These are phyloP conservation scores for Medauroidea extradentata DNA, from an alignment of 1,140 invertebrate genomes.

Conservation along the genomic window DNA sequence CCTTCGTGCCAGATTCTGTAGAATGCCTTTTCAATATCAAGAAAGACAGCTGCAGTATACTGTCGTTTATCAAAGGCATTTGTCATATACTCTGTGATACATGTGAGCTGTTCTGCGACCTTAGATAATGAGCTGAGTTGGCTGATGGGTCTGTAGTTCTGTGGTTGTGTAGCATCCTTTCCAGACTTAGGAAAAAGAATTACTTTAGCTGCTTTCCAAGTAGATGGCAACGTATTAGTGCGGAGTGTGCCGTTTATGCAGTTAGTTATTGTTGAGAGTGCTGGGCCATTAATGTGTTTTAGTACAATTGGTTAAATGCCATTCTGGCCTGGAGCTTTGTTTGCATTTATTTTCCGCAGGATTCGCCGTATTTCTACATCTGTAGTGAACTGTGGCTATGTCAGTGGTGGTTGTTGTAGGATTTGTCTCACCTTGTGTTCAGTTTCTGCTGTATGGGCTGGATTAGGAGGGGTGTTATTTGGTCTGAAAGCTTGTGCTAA, in stretches of 20 bases:
- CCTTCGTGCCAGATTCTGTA: slow-evolving; percentile 35
- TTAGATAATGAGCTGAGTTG: slow-evolving; percentile 1
- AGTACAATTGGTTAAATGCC: slow-evolving; percentile 5
- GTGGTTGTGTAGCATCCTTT: neutral
- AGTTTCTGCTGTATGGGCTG: no score
- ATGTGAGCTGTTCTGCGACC: slow-evolving; percentile 13
- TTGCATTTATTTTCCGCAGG: neutral
- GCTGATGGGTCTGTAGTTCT: slow-evolving; percentile 13
- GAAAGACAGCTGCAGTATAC: slow-evolving; percentile 29
- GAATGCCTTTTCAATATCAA: slow-evolving; percentile 37
- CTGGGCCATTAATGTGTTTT: neutral
- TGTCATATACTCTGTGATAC: slow-evolving; percentile 21
- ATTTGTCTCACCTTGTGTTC: no score
- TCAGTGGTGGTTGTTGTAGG: no score
- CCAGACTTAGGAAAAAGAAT: slow-evolving; percentile 12
- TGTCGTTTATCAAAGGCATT: slow-evolving; percentile 27
- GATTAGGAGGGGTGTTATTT: no score
- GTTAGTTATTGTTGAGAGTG: neutral
- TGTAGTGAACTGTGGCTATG: no score
- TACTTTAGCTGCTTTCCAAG: slow-evolving; percentile 1
- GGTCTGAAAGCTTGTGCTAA: no score
- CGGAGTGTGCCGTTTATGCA: slow-evolving; percentile 4
- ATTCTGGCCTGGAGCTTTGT: slow-evolving; percentile 7
- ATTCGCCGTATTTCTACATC: no score
- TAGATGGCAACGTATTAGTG: neutral